Evolutionary conservation across 2,797 vertebrate genomes (phyloP).

Genomic region (Sphaeramia orbicularis): DNA sequence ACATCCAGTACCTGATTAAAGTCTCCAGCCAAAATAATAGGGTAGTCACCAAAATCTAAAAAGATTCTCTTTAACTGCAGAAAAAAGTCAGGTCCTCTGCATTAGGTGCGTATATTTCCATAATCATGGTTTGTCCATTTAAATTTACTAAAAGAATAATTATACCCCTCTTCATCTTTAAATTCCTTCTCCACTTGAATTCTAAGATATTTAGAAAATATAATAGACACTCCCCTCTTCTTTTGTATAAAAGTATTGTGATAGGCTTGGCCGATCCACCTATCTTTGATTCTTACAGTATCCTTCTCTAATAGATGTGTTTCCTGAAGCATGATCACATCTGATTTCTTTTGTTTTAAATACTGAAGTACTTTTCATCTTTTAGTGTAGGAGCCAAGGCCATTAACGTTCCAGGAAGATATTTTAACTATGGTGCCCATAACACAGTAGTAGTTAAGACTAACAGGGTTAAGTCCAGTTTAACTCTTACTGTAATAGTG

Average conservation of each 20-base stretch:
- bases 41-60: not conserved
- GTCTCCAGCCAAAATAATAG: not conserved
- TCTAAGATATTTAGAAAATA: not conserved
- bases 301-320: not conserved
- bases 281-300: not conserved
- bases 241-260: not conserved
- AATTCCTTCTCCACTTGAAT: not conserved
- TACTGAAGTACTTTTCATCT: not conserved
- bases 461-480: no score
- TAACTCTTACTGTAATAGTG: no score
- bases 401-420: not conserved
- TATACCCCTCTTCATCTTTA: no score
- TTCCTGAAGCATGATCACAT: constrained; percentile 4
- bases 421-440: no score
- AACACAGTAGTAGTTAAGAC: no score
- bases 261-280: not conserved
- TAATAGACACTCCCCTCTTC: not conserved
- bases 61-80: not conserved
- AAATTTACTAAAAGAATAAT: no score
- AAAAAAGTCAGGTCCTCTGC: not conserved
- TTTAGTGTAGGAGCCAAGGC: not conserved
- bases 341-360: not conserved
- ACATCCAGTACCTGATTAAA: not conserved
- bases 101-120: not conserved
- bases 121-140: not conserved